These are phyloP conservation scores for Tapirus indicus DNA, from an alignment of 2,797 vertebrate species.

Conservation along the genomic window DNA sequence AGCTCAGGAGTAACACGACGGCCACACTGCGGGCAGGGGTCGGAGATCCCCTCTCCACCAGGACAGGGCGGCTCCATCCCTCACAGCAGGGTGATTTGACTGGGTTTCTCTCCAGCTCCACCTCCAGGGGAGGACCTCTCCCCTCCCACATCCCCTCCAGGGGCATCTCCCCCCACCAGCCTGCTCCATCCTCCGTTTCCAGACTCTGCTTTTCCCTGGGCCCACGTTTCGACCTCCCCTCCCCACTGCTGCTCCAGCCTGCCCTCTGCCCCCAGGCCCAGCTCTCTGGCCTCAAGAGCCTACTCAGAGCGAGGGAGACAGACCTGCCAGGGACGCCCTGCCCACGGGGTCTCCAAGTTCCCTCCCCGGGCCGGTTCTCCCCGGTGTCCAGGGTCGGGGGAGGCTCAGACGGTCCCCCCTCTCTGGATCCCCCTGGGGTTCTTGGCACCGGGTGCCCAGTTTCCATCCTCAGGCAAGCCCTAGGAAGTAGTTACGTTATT, in stretches of 20 bases:
- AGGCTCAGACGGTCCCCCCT: not conserved
- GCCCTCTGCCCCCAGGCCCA: not conserved
- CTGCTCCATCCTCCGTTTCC: not conserved
- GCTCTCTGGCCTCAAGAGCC: not conserved
- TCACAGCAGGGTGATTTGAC: not conserved
- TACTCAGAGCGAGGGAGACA: not conserved
- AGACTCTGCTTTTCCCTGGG: not conserved
- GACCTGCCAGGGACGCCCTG: not conserved
- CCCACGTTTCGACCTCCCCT: not conserved
- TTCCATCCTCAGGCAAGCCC: slow-evolving; percentile 88
- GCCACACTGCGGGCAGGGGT: slow-evolving; percentile 86
- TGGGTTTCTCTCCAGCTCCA: not conserved
- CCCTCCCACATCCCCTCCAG: too few relatives aligned
- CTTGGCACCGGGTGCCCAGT: slow-evolving; percentile 88
- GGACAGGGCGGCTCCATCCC: not conserved
- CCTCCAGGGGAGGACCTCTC: not conserved
- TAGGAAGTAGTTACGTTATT: not conserved
- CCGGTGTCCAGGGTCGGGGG: not conserved
- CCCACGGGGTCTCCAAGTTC: not conserved
- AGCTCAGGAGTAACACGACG: slow-evolving; percentile 91
- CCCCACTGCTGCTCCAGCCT: not conserved
- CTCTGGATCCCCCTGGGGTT: not conserved
- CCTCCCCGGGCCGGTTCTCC: not conserved
- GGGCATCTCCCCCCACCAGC: not conserved
- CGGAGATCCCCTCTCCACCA: not conserved